These are phyloP conservation scores for Hypercompe scribonia DNA, from an alignment of 2,888 invertebrate species.

Conservation along the genomic window DNA sequence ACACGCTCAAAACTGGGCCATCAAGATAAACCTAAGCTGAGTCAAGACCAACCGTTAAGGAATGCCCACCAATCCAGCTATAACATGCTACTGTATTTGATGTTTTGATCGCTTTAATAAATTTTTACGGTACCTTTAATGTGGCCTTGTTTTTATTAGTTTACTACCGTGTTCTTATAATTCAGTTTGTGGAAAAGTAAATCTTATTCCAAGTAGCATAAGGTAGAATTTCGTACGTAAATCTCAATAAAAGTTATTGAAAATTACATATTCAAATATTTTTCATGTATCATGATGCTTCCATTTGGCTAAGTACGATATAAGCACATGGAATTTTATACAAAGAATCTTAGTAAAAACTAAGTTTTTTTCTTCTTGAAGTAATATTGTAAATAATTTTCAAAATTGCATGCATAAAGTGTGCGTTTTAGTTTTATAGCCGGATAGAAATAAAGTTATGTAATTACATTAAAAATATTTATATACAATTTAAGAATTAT, in stretches of 20 bases:
- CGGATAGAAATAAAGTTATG: neutral
- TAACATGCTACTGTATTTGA: slow-evolving; percentile 38
- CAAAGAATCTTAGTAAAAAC: neutral
- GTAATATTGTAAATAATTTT: neutral
- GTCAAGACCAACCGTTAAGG: slow-evolving; percentile 42
- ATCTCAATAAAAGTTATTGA: neutral
- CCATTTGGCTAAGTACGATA: neutral
- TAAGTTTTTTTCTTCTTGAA: neutral
- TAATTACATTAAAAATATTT: neutral
- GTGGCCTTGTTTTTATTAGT: slow-evolving; percentile 23
- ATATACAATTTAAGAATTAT: neutral
- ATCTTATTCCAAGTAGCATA: neutral
- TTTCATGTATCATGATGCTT: neutral
- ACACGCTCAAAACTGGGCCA: slow-evolving; percentile 47
- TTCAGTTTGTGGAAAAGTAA: neutral
- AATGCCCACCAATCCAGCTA: slow-evolving; percentile 42
- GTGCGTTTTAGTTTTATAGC: too few species aligned
- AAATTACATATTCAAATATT: neutral
- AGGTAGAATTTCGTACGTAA: neutral
- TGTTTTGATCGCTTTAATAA: slow-evolving; percentile 38
- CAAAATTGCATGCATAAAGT: neutral
- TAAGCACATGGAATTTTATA: neutral
- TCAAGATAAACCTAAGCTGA: slow-evolving; percentile 52
- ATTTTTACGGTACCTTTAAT: slow-evolving; percentile 37
- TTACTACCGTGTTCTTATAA: slow-evolving; percentile 2